Base-by-base conservation (phyloP, 2,888 invertebrate species). In the Saturnia japonica region DNA sequence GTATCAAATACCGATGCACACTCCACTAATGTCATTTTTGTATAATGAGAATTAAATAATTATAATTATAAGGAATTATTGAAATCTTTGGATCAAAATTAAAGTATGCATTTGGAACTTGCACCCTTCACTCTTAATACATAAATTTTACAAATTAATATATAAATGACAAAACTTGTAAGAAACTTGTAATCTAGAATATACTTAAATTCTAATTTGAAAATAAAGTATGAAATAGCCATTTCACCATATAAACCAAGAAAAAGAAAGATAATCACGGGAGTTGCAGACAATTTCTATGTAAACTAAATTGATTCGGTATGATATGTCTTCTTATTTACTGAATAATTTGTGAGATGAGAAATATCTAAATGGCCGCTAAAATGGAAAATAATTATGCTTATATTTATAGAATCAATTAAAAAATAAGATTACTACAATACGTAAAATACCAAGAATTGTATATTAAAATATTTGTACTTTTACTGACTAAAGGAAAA, bases 401-500 rank as follows among this genome's bases (percentile, higher is more conserved):
- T 94, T 94, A 94, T 83, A 93, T 88, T 91, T 91, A 92, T 87
- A 92, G 88, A 91, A 91, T 89, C 88, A 91, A 88, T 88, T 88
- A 88, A 90, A 90, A 92, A 91, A 91, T 91, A 91, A 91, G 89
- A 91, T 89, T 86, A 89, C 92, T 93, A 93, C 91, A 91, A 94
- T 94, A 94, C 91, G 93, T 94, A 94, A 94, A n/a, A 94, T 94
- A 94, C 93, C 94, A 93, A 93, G 94, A 92, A 89, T 94, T 93
- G 92, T 94, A 94, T 95, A 95, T 95, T 95, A 93, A 95, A 96
- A 96, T 96, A 96, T 96, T 96, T 96, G 96, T 96, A 96, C 96
- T 96, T 96, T 95, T 96, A 96, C 96, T 96, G 96, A 96, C 96
- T 96, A 96, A 96, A 95, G 95, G 95, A 95, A 95, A 93, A 93